Conservation (phyloP, 2,113 vertebrate species). For the Colaptes auratus region DNA sequence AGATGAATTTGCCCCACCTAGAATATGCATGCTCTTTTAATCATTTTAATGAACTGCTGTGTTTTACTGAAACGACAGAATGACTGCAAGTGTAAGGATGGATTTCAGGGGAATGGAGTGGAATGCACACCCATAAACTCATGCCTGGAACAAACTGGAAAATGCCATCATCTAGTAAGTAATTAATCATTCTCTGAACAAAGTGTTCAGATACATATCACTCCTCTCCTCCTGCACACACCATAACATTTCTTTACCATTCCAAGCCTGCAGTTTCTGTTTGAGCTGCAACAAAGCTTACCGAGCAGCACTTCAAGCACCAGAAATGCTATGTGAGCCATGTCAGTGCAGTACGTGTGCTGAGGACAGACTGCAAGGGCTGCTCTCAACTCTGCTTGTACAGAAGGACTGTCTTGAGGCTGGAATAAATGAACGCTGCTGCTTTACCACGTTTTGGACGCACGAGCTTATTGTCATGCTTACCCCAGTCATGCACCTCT, state of each 20-base stretch:
- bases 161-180: slow-evolving; percentile 90
- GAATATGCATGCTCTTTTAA: background rate
- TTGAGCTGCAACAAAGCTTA: background rate
- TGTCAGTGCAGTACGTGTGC: rapidly evolving
- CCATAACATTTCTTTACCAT: background rate
- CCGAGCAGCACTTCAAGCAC: background rate
- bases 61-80: slow-evolving; percentile 74
- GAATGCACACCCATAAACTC: slow-evolving; percentile 84
- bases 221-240: background rate
- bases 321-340: background rate
- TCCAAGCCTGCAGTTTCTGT: slow-evolving; percentile 4
- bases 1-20: background rate
- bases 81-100: slow-evolving; percentile 86
- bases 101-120: slow-evolving; percentile 85
- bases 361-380: background rate
- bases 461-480: background rate
- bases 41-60: background rate
- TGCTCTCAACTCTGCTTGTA: background rate
- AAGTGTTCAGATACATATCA: slow-evolving; percentile 43
- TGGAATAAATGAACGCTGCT: background rate
- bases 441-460: background rate
- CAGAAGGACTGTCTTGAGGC: rapidly evolving
- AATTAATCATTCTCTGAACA: slow-evolving; percentile 49
- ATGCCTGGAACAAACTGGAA: slow-evolving; percentile 80
- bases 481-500: background rate